Base-by-base conservation (phyloP, 2,113 vertebrate genomes). In the Pachypanchax playfairii region DNA sequence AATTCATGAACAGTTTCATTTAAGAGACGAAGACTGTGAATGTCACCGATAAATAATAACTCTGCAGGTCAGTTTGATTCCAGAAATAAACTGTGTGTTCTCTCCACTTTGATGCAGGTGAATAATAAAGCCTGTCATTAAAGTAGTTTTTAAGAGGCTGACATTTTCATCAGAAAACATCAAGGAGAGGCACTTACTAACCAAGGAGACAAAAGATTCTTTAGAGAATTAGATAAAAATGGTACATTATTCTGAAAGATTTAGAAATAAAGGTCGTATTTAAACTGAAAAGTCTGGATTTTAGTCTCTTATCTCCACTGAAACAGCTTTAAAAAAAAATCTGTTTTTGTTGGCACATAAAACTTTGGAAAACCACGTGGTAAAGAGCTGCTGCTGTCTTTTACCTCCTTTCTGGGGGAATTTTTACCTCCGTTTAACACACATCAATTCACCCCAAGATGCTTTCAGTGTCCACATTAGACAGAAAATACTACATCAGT, bases 31-130 rank as follows among this genome's bases (percentile, higher is more conserved):
- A 41, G 15, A 31, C 6, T 22, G 26, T 48, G 36, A 22, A 21
- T 58, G 24, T 58, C 21, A 28, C 0, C 20, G 44, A 31, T 43
- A 11, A 59, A 42, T 46, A 7, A 1, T 0, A 1, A 3, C 18
- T 43, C 29, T 44, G 36, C 41, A 9, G 21, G n/a, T 10, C 20
- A n/a, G 6, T 46, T 63, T 44, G 4, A 28, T 42, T 50, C 12
- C 44, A 39, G 20, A 62, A 68, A 56, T 51, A 75, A 60, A 35
- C 42, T 18, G 24, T 25, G 20, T 35, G 13, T 29, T 72, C 18
- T 22, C 29, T 56, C 15, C 20, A 13, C 24, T 26, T 21, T 63
- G 43, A 46, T 5, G 1, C 5, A 15, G 12, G 10, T 36, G 33
- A 47, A 51, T 22, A 65, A 60, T 21, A 26, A 22, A 60, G 43